A percentile compares a stretch with the other conserved stretches of the same genome.
Evolutionary conservation across 2,888 invertebrate genomes (phyloP).

Genomic region (Cantharis lateralis): DNA sequence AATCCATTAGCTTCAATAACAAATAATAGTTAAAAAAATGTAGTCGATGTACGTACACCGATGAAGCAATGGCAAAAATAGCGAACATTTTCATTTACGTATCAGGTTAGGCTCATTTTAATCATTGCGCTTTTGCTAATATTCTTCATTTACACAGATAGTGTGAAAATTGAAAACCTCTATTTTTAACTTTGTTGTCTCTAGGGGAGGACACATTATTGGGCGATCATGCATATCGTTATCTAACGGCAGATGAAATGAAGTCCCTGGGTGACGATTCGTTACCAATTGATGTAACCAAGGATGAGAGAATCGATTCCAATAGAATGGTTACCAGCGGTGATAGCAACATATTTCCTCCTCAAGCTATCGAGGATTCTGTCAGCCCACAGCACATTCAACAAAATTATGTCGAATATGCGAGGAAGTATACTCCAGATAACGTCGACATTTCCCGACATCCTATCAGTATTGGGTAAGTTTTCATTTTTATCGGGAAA

Average conservation of each 20-base stretch:
- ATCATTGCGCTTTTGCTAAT: slow-evolving; percentile 33
- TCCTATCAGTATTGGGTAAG: slow-evolving; percentile 68
- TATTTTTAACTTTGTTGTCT: background rate
- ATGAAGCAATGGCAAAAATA: background rate
- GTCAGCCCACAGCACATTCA: slow-evolving; percentile 67
- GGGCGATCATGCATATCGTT: slow-evolving; percentile 88
- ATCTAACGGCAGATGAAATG: slow-evolving; percentile 94
- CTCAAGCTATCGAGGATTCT: slow-evolving; percentile 64
- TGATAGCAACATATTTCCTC: slow-evolving; percentile 57
- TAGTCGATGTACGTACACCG: background rate
- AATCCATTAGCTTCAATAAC: background rate
- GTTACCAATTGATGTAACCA: slow-evolving; percentile 88
- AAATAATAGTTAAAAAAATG: background rate
- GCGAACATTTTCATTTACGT: background rate
- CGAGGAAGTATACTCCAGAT: slow-evolving; percentile 62
- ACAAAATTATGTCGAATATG: slow-evolving; percentile 57
- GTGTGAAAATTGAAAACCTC: background rate
- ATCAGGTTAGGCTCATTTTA: background rate
- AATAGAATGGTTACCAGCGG: slow-evolving; percentile 61
- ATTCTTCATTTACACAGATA: slow-evolving; percentile 19
- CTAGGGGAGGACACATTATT: slow-evolving; percentile 89
- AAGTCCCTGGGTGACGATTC: slow-evolving; percentile 94
- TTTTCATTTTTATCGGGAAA: slow-evolving; percentile 30
- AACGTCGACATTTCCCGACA: slow-evolving; percentile 64
- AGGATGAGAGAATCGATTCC: slow-evolving; percentile 84